Percentiles rank a stretch among this genome's conserved stretches.
Evolutionary conservation across 1,140 invertebrate genomes (phyloP).

Genomic region (Steinernema feltiae): DNA sequence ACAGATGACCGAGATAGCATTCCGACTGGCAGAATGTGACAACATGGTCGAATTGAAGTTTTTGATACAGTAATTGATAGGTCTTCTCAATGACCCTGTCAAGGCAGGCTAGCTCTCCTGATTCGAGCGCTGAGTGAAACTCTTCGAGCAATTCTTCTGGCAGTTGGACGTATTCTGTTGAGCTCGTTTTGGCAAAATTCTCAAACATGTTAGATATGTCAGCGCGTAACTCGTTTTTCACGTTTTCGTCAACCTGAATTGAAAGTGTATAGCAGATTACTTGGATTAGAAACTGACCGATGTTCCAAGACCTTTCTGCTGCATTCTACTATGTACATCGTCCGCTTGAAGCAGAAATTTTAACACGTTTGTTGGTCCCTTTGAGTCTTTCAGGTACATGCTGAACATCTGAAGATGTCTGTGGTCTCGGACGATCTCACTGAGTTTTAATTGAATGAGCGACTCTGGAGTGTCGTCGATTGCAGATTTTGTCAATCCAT

Average conservation of each 20-base stretch:
- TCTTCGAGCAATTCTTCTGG: slow-evolving; percentile 23
- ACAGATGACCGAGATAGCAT: slow-evolving; percentile 29
- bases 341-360: slow-evolving; percentile 33
- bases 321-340: slow-evolving; percentile 33
- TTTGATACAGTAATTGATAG: slow-evolving; percentile 34
- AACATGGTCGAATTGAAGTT: slow-evolving; percentile 29
- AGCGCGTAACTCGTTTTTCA: not conserved
- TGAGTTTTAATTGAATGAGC: slow-evolving; percentile 35
- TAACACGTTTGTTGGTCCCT: slow-evolving; percentile 33
- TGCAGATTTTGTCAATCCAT: slow-evolving; percentile 23
- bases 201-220: not conserved
- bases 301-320: slow-evolving; percentile 11
- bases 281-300: not conserved
- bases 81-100: slow-evolving; percentile 35
- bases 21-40: slow-evolving; percentile 36
- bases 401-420: slow-evolving; percentile 34
- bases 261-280: not conserved
- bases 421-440: slow-evolving; percentile 31
- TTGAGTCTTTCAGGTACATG: slow-evolving; percentile 30
- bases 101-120: slow-evolving; percentile 17
- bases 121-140: slow-evolving; percentile 28
- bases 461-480: slow-evolving; percentile 28
- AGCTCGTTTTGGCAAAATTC: not conserved
- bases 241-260: not conserved
- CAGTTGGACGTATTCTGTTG: not conserved